These are phyloP conservation scores for Autographa gamma DNA, from an alignment of 2,888 invertebrate genomes.

Conservation along the genomic window DNA sequence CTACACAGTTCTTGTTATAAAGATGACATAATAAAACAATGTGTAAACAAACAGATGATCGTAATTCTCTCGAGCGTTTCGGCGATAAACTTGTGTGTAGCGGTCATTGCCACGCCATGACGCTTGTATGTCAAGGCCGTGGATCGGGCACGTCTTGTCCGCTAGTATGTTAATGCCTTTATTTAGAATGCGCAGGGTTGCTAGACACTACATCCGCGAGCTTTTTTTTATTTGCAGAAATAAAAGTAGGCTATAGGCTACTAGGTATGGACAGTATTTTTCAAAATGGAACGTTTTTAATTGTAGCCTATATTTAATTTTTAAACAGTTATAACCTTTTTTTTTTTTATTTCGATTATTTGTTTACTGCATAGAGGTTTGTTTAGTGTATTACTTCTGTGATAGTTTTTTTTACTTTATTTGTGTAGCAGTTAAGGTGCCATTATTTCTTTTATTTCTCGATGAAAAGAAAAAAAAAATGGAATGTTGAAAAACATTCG, in stretches of 20 bases:
- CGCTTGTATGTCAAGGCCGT: conserved; percentile 52
- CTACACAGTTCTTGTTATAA: not conserved
- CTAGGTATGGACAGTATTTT: too few species aligned
- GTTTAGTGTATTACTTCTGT: not conserved
- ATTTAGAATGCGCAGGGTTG: conserved; percentile 29
- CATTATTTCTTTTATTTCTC: too few species aligned
- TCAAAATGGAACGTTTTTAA: too few species aligned
- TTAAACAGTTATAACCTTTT: too few species aligned
- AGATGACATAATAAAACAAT: not conserved
- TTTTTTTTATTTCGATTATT: not conserved
- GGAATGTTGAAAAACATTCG: too few species aligned
- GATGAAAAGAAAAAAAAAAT: too few species aligned
- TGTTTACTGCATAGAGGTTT: too few species aligned
- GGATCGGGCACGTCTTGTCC: conserved; percentile 14
- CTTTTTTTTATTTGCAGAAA: not conserved
- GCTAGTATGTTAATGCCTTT: conserved; percentile 32
- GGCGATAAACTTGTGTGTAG: conserved; percentile 37
- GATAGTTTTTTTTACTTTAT: too few species aligned
- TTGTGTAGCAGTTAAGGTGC: too few species aligned
- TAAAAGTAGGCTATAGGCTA: too few species aligned
- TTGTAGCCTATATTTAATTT: too few species aligned
- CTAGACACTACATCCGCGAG: not conserved
- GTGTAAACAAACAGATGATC: conserved; percentile 16
- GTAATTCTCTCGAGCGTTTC: conserved; percentile 27
- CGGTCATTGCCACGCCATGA: conserved; percentile 52